Evolutionary conservation across 2,113 vertebrate species (phyloP).

Genomic region (Coregonus clupeaformis): DNA sequence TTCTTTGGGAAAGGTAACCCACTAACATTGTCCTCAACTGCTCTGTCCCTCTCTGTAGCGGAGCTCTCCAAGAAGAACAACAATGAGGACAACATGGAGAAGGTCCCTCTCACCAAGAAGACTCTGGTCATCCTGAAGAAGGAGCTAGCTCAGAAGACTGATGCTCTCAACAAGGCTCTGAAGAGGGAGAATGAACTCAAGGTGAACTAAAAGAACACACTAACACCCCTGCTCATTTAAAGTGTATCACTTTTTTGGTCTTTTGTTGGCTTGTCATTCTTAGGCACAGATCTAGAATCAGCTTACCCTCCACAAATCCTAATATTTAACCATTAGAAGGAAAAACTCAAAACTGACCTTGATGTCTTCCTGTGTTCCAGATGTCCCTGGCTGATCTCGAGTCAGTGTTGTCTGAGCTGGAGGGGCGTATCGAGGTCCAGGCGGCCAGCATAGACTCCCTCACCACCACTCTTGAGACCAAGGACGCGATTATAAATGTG

Average conservation of each 20-base stretch:
- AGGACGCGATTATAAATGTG: constrained; percentile 76
- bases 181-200: constrained; percentile 76
- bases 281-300: too few species aligned
- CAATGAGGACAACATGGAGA: constrained; percentile 58
- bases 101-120: constrained; percentile 57
- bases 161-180: constrained; percentile 73
- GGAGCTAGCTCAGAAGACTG: constrained; percentile 72
- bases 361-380: constrained; percentile 35
- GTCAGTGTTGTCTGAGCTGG: constrained; percentile 63
- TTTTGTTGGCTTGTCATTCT: not conserved
- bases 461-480: constrained; percentile 67
- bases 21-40: too few species aligned
- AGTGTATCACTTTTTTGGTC: not conserved
- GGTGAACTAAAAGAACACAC: constrained; percentile 47
- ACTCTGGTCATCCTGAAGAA: constrained; percentile 63
- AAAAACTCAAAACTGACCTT: too few species aligned
- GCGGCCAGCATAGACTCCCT: constrained; percentile 68
- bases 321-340: too few species aligned
- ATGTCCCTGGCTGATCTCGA: constrained; percentile 70
- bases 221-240: too few species aligned
- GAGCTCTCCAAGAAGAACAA: constrained; percentile 63
- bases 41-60: constrained; percentile 39
- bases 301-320: too few species aligned
- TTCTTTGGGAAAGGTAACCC: too few species aligned
- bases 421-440: constrained; percentile 63